These are phyloP conservation scores for Maconellicoccus hirsutus DNA, from an alignment of 1,140 invertebrate genomes.

Conservation along the genomic window DNA sequence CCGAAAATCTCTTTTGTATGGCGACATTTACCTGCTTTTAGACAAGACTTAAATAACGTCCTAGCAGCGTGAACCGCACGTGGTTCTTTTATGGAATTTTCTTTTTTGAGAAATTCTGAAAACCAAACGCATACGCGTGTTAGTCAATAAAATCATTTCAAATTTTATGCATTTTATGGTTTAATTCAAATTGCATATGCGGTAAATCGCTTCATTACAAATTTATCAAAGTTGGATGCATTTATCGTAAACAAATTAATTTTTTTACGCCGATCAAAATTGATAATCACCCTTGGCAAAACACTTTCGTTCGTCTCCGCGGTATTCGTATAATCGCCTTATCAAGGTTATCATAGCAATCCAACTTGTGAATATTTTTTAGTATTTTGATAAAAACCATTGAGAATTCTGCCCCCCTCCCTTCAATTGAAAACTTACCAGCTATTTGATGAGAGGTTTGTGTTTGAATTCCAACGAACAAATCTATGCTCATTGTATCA, in stretches of 20 bases:
- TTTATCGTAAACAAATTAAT: neutral
- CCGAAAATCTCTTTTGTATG: no score
- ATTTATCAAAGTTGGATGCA: no score
- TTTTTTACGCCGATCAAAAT: neutral
- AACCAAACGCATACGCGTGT: neutral
- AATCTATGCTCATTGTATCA: neutral
- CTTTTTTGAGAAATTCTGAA: slow-evolving; percentile 27
- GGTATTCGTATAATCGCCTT: neutral
- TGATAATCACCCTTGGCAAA: neutral
- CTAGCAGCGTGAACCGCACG: slow-evolving; percentile 48
- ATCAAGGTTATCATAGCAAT: neutral
- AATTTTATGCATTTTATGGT: no score
- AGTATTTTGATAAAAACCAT: no score
- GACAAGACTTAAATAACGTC: slow-evolving; percentile 48
- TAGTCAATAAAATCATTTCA: no score
- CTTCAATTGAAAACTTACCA: neutral
- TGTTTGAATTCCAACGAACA: neutral
- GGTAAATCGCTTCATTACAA: no score
- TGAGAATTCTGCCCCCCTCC: no score
- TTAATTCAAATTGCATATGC: no score
- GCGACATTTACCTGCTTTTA: slow-evolving; percentile 35
- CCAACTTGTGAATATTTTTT: no score
- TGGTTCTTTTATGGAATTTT: slow-evolving; percentile 37
- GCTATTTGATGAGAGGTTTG: neutral
- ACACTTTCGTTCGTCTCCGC: neutral